Evolutionary conservation across 2,113 vertebrate genomes (phyloP).

Genomic region (Cottus gobio): DNA sequence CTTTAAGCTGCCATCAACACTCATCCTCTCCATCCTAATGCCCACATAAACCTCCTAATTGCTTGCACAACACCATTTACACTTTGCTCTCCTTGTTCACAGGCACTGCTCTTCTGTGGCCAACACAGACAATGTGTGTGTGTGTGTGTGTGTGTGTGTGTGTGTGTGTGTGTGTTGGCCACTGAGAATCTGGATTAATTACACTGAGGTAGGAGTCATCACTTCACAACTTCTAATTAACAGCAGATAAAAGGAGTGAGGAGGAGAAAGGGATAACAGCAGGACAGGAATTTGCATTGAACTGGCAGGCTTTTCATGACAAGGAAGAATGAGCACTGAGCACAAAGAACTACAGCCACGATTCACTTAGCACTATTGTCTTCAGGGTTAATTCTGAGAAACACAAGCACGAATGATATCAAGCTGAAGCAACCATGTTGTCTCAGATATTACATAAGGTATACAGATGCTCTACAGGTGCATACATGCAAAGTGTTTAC

Average conservation of each 20-base stretch:
- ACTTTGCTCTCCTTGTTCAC: constrained; percentile 37
- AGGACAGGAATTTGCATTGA: constrained; percentile 46
- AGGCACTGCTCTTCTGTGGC: constrained; percentile 30
- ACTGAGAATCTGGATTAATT: constrained; percentile 67
- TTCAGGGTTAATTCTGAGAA: constrained; percentile 27
- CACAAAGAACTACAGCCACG: constrained; percentile 20
- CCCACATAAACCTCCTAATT: constrained; percentile 51
- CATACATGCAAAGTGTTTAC: constrained; percentile 4
- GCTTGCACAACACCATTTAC: constrained; percentile 50
- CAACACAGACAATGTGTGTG: constrained; percentile 31
- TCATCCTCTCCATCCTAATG: constrained; percentile 15
- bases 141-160: constrained; percentile 12
- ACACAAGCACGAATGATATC: constrained; percentile 1
- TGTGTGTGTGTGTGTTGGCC: constrained; percentile 22
- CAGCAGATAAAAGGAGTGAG: constrained; percentile 56
- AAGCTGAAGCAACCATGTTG: neutral
- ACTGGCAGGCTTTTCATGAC: constrained; percentile 61
- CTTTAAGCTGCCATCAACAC: constrained; percentile 4
- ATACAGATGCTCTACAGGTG: neutral
- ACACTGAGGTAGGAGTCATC: constrained; percentile 63
- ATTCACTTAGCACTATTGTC: constrained; percentile 6
- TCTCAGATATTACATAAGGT: constrained; percentile 18
- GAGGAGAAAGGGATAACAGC: constrained; percentile 44
- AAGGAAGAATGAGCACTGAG: constrained; percentile 53
- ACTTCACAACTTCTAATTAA: constrained; percentile 76